Percentiles rank a stretch among this genome's conserved stretches.
These are phyloP conservation scores for Tetramorium simillimum DNA, from an alignment of 1,140 invertebrate genomes.

Conservation along the genomic window DNA sequence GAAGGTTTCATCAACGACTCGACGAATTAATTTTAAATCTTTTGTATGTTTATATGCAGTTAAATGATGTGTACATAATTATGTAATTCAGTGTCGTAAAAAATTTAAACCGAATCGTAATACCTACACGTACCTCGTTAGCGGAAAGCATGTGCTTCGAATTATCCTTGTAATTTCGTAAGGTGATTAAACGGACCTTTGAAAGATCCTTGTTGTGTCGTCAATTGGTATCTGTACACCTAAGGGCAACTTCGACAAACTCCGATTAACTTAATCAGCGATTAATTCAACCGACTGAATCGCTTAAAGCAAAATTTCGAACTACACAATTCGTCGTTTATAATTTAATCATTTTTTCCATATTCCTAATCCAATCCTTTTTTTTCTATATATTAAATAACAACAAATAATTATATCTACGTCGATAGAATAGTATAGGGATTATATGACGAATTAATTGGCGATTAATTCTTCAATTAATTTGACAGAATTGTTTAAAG, in stretches of 20 bases:
- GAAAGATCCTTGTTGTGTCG: constrained; percentile 49
- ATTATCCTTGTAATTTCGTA: constrained; percentile 75
- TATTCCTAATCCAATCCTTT: background rate
- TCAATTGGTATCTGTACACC: background rate
- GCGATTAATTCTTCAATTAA: background rate
- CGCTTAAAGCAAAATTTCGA: too few relatives aligned
- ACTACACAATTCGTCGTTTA: too few relatives aligned
- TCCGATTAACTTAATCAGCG: constrained; percentile 21
- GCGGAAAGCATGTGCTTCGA: constrained; percentile 72
- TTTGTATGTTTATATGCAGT: constrained; percentile 82
- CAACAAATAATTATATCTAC: background rate
- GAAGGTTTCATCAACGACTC: constrained; percentile 64
- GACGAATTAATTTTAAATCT: constrained; percentile 76
- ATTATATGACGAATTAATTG: background rate
- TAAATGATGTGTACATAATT: constrained; percentile 78
- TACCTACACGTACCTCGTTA: constrained; percentile 74
- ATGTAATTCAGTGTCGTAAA: constrained; percentile 75
- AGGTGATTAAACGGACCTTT: constrained; percentile 75
- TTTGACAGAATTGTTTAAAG: background rate
- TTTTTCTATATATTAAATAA: background rate
- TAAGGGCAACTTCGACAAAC: background rate
- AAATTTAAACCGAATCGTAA: constrained; percentile 74
- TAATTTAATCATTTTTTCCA: too few relatives aligned
- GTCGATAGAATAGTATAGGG: background rate
- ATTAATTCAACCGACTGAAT: background rate